Percentiles rank a stretch among this genome's conserved stretches.
Conservation (phyloP, 2,113 vertebrate genomes). For the Platanista minor region DNA sequence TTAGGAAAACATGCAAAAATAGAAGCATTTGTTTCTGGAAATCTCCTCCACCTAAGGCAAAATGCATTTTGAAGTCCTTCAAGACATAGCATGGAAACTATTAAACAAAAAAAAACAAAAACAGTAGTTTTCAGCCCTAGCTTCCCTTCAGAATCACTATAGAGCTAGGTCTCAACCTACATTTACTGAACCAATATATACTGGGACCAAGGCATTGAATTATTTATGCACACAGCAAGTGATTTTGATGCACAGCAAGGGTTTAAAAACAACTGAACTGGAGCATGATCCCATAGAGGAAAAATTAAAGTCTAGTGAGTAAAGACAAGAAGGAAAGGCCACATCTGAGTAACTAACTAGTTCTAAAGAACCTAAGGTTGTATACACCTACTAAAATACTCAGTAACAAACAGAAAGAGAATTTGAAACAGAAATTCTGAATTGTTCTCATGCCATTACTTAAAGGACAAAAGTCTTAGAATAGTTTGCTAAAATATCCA, state of each 20-base stretch:
- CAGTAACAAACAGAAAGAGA: neutral
- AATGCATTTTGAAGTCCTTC: slow-evolving; percentile 12
- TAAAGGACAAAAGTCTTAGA: slow-evolving; percentile 15
- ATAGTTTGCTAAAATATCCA: slow-evolving; percentile 29
- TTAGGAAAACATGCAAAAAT: slow-evolving; percentile 40
- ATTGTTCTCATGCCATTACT: neutral
- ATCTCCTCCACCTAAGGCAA: neutral
- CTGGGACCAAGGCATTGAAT: neutral
- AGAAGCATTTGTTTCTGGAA: neutral
- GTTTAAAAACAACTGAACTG: neutral
- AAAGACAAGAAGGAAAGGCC: neutral
- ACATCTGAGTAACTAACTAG: neutral
- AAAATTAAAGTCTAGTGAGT: slow-evolving; percentile 14
- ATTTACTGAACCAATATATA: neutral
- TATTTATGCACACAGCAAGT: neutral
- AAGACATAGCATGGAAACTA: slow-evolving; percentile 9
- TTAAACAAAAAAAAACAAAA: neutral
- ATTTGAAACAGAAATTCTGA: neutral
- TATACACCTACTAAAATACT: slow-evolving; percentile 2
- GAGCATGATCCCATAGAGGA: neutral
- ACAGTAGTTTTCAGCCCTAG: neutral
- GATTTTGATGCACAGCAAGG: neutral
- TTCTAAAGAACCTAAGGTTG: slow-evolving; percentile 8
- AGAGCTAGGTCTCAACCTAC: neutral
- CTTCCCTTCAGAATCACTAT: neutral